phyloP scores from a whole-genome alignment of 2,113 vertebrate genomes.

The Trichechus manatus region DNA sequence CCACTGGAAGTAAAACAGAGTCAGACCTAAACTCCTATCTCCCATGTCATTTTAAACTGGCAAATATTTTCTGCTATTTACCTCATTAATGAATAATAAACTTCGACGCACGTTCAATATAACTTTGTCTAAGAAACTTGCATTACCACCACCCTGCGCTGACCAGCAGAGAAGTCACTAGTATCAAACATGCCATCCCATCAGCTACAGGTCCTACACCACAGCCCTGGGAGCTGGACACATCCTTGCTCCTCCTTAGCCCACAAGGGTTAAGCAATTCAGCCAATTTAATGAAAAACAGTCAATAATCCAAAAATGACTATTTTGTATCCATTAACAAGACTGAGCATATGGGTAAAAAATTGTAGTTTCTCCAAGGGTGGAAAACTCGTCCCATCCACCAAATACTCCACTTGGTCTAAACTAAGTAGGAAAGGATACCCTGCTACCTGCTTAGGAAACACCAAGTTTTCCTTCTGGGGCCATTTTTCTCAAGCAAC shows the following conservation, averaged over 20 bases:
- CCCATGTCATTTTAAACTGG: not conserved
- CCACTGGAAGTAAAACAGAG: not conserved
- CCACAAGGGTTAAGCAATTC: not conserved
- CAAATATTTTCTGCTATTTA: not conserved
- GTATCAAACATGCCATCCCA: no score
- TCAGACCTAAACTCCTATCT: not conserved
- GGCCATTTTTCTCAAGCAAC: slow-evolving; percentile 32
- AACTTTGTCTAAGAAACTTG: slow-evolving; percentile 18
- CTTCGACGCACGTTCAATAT: not conserved
- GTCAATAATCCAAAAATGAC: not conserved
- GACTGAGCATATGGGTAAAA: not conserved
- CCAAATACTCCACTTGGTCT: not conserved
- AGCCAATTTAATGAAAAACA: not conserved
- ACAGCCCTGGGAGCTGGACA: not conserved
- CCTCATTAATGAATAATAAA: not conserved
- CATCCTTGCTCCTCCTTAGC: not conserved
- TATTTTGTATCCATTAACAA: not conserved
- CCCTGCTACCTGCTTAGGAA: not conserved
- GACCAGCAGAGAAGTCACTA: not conserved
- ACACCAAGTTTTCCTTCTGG: not conserved
- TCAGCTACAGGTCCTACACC: not conserved
- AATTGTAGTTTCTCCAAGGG: not conserved
- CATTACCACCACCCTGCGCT: not conserved
- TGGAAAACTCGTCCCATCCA: not conserved
- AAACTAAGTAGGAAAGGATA: not conserved